These are phyloP conservation scores for Eurystomus glaucurus DNA, from an alignment of 2,797 vertebrate species.

Conservation along the genomic window DNA sequence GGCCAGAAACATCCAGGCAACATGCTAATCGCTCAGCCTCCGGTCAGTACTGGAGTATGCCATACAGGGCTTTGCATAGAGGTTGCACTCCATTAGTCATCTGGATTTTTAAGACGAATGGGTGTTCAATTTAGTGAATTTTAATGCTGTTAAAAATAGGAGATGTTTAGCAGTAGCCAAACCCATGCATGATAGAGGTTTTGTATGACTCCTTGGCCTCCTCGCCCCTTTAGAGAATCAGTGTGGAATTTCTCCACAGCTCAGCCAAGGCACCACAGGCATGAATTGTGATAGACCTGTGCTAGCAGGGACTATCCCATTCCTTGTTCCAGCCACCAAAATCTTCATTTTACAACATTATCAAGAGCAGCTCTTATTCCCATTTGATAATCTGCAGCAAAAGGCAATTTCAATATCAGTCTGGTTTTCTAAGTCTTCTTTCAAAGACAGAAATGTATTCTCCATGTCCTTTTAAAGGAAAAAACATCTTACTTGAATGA, in stretches of 20 bases:
- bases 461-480: neutral
- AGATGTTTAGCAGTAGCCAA: neutral
- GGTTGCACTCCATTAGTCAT: neutral
- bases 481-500: neutral
- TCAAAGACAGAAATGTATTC: neutral
- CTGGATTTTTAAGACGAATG: neutral
- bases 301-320: neutral
- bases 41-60: fast-evolving
- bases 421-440: neutral
- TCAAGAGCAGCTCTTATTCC: neutral
- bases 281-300: neutral
- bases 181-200: neutral
- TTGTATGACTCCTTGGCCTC: neutral
- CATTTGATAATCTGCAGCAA: neutral
- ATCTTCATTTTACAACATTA: neutral
- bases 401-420: neutral
- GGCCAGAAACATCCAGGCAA: neutral
- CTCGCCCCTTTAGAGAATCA: neutral
- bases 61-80: neutral
- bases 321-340: neutral
- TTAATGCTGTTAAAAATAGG: neutral
- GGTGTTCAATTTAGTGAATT: neutral
- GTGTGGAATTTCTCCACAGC: neutral
- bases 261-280: neutral
- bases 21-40: neutral